Evolutionary conservation across 2,113 vertebrate species (phyloP).

Genomic region (Sialia sialis): DNA sequence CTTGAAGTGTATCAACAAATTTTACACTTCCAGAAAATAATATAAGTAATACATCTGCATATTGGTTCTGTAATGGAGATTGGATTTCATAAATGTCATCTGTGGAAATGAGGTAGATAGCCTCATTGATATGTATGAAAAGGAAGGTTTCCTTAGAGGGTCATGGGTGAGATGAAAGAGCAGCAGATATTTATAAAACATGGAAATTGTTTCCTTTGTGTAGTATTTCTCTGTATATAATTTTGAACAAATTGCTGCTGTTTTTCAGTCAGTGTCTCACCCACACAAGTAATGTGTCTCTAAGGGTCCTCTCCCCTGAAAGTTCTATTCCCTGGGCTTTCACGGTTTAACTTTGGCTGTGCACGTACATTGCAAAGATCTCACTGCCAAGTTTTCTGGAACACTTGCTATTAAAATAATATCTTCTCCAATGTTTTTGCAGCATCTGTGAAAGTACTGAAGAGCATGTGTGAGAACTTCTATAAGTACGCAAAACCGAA

Average conservation of each 20-base stretch:
- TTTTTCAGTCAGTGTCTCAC: neutral
- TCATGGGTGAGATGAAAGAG: neutral
- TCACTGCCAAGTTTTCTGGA: neutral
- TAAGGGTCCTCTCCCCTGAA: neutral
- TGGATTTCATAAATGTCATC: neutral
- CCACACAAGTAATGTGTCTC: neutral
- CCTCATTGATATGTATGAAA: neutral
- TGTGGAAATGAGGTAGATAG: neutral
- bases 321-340: neutral
- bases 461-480: constrained; percentile 95
- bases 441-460: constrained; percentile 93
- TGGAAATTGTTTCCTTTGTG: neutral
- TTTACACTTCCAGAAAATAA: neutral
- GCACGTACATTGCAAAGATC: neutral
- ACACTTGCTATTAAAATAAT: neutral
- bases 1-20: neutral
- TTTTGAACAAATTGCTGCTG: neutral
- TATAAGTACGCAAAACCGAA: constrained; percentile 91
- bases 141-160: neutral
- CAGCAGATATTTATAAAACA: neutral
- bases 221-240: neutral
- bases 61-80: neutral
- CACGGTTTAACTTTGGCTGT: neutral
- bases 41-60: neutral
- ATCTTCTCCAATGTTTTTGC: constrained; percentile 19